phyloP scores from a whole-genome alignment of 2,797 vertebrate species.

The Manis pentadactyla region DNA sequence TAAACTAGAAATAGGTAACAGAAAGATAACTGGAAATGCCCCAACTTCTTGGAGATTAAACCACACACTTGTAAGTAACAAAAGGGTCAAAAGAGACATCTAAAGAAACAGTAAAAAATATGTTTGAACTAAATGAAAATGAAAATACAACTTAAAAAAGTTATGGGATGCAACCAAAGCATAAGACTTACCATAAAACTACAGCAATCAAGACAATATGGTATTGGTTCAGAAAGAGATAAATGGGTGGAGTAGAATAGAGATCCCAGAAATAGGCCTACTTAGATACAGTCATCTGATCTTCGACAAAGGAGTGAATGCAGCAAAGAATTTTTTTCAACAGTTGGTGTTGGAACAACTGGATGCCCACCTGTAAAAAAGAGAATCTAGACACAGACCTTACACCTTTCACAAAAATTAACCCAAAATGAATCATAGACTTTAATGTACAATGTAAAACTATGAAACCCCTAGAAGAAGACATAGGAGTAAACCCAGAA shows the following conservation, averaged over 20 bases:
- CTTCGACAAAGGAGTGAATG: not conserved
- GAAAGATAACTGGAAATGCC: not conserved
- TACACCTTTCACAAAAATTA: not conserved
- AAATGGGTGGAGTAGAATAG: not conserved
- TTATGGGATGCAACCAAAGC: not conserved
- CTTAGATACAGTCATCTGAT: not conserved
- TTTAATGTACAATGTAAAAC: not conserved
- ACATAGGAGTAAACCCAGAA: not conserved
- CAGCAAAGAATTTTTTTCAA: not conserved
- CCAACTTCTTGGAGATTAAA: not conserved
- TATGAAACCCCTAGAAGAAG: not conserved
- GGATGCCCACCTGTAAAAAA: not conserved
- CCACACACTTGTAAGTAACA: not conserved
- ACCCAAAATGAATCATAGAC: not conserved
- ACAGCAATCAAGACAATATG: not conserved
- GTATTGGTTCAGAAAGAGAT: not conserved
- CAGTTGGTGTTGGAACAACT: too few relatives aligned
- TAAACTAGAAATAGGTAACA: not conserved
- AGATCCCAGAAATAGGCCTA: not conserved
- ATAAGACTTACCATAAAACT: not conserved
- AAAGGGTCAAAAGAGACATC: not conserved
- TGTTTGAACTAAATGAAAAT: not conserved
- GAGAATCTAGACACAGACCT: not conserved
- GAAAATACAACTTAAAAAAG: not conserved
- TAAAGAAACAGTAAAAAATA: not conserved